Base-by-base conservation (phyloP, 2,113 vertebrate genomes). In the Cardinalis cardinalis region DNA sequence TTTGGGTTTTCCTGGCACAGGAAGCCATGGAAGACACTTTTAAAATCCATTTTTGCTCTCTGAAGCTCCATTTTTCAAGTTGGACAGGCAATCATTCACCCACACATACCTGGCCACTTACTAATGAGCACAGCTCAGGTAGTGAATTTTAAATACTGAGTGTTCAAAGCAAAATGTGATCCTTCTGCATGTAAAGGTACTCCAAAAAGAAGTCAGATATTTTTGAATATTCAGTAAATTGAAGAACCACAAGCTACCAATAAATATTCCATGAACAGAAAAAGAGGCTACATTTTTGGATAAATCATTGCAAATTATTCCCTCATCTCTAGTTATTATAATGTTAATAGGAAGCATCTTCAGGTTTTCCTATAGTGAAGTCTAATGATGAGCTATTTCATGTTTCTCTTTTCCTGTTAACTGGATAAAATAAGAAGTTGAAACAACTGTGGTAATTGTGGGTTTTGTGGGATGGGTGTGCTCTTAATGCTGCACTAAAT, bases 261-360 rank as follows among this genome's bases (percentile, higher is more conserved):
- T 95, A 95, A 96, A 95, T 96, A 94, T 93, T 96, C 92, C 59
- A 95, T 94, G 81, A 96, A 80, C 32, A 63, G 90, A 93, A 95
- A 95, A 89, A 94, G 94, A 76, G 43, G 71, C 77, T 95, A 95
- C 88, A 79, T 93, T 96, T 96, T 93, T 87, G 16, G 92, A 90
- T 95, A 95, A 95, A 94, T 95, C 92, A 93, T 87, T 93, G 93
- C 95, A 95, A 95, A 95, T 96, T 93, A 95, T 66, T 94, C 95
- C 84, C 92, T 93, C 81, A 89, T 89, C 95, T 93, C 78, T 83
- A 79, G 70, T 90, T 96, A 71, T 94, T 79, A 93, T 88, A 85
- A 93, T 89, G 81, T 89, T 95, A 95, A 92, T 95, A 85, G 78
- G 61, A 95, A 94, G 87, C 87, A 89, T 88, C 92, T 83, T 92